Base-by-base conservation (phyloP, 2,888 invertebrate species). In the Epiblema foenella region DNA sequence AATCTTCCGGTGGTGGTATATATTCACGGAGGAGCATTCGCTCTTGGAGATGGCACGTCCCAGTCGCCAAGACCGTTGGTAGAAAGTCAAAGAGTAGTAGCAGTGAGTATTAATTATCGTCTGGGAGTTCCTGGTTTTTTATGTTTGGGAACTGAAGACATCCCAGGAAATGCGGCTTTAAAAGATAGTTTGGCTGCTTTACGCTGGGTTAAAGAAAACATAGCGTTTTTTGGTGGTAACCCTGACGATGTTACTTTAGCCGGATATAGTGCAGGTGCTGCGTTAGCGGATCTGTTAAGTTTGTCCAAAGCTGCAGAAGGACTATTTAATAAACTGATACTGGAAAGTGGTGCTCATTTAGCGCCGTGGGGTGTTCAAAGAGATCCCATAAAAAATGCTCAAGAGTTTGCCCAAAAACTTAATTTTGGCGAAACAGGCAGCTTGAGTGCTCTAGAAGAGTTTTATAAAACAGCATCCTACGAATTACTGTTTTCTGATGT, bases 121-220 rank as follows among this genome's bases (percentile, higher is more conserved):
- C 42, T 72, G 2, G 74, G 74, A 51, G 74, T 46, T 3, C 67
- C 67, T 39, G 74, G 74, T 3, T 72, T 72, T 33, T 29, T 74
- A 15, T 74, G 74, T 39, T 46, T 74, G 11, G 74, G 74, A 8
- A 74, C 74, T 17, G 60, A 72, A 60, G 68, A 63, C n/a, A 46
- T 67, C 17, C 74, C 74, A n/a, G 74, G 74, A 11, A 74, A 74
- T 24, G 74, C 74, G 1, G 74, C 69, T 2, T 11, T 56, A 10
- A 60, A 68, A 51, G 68, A 72, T 9, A 58, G 37, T 15, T 4
- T 62, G 42, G 57, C 68, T 7, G 37, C 52, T 18, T 17, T 72
- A n/a, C 60, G 46, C 8, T 72, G 72, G 68, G 60, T 68, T 12
- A 57, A 62, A 39, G 15, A 51, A 5, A 69, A 69, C 37, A 63